These are phyloP conservation scores for Diplodus sargus DNA, from an alignment of 2,797 vertebrate species.

Conservation along the genomic window DNA sequence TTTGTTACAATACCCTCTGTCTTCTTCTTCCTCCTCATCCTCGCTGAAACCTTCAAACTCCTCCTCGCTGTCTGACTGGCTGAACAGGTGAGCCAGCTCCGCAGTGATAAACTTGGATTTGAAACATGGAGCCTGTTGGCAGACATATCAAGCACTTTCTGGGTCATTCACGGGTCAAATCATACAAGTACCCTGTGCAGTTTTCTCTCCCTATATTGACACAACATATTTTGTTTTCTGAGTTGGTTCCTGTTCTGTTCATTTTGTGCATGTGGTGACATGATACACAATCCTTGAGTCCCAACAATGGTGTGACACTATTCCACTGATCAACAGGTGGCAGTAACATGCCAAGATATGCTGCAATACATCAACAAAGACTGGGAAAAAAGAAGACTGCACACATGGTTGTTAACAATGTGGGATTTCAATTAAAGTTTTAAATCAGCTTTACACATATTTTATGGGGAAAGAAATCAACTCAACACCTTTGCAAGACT, in stretches of 20 bases:
- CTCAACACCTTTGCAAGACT: not conserved
- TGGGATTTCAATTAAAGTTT: no score
- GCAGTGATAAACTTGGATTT: constrained; percentile 88
- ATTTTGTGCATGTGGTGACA: not conserved
- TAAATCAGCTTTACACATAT: not conserved
- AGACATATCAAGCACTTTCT: not conserved
- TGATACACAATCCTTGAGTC: not conserved
- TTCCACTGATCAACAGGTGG: not conserved
- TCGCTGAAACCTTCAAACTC: constrained; percentile 91
- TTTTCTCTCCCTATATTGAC: no score
- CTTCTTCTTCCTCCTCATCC: constrained; percentile 74
- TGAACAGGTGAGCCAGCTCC: constrained; percentile 89
- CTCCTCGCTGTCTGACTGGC: constrained; percentile 91
- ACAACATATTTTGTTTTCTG: no score
- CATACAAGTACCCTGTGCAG: not conserved
- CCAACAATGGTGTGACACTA: not conserved
- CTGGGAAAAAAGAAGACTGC: not conserved
- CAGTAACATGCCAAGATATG: not conserved
- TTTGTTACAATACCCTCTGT: constrained; percentile 35
- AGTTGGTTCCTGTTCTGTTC: not conserved
- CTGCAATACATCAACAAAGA: not conserved
- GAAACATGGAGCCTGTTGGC: constrained; percentile 79
- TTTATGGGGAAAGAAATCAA: not conserved
- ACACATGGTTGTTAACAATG: not conserved
- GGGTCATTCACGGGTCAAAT: not conserved